phyloP scores from a whole-genome alignment of 92 coral and sea anemone genomes.

The Parazoanthus swiftii region DNA sequence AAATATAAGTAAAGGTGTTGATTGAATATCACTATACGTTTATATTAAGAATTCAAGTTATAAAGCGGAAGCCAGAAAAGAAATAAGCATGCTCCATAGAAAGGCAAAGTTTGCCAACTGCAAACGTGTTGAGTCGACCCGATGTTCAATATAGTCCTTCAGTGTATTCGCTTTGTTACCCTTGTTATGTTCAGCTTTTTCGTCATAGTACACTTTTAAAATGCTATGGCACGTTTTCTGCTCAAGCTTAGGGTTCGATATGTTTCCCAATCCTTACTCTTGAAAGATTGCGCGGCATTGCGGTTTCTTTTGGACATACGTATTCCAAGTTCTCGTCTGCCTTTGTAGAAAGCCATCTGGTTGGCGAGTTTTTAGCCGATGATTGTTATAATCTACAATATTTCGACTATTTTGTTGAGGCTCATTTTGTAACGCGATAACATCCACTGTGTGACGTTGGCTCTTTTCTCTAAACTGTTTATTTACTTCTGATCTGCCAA shows the following conservation, averaged over 20 bases:
- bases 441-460: neutral
- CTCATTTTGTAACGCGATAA: neutral
- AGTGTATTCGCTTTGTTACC: slow-evolving; percentile 22
- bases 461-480: neutral
- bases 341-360: slow-evolving; percentile 25
- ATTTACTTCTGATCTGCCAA: slow-evolving; percentile 23
- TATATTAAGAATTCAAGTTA: too few species aligned
- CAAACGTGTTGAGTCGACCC: too few species aligned
- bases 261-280: slow-evolving; percentile 8
- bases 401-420: neutral
- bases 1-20: too few species aligned
- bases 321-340: neutral
- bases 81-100: too few species aligned
- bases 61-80: too few species aligned
- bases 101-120: too few species aligned
- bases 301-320: neutral
- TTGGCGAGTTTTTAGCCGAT: slow-evolving; percentile 11
- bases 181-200: neutral
- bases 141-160: neutral
- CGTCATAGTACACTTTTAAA: neutral
- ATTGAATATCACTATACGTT: too few species aligned
- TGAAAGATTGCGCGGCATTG: slow-evolving; percentile 25
- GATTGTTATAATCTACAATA: neutral
- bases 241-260: neutral
- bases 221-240: slow-evolving; percentile 13